Evolutionary conservation across 2,797 vertebrate species (phyloP).

Genomic region (Girardinus metallicus): DNA sequence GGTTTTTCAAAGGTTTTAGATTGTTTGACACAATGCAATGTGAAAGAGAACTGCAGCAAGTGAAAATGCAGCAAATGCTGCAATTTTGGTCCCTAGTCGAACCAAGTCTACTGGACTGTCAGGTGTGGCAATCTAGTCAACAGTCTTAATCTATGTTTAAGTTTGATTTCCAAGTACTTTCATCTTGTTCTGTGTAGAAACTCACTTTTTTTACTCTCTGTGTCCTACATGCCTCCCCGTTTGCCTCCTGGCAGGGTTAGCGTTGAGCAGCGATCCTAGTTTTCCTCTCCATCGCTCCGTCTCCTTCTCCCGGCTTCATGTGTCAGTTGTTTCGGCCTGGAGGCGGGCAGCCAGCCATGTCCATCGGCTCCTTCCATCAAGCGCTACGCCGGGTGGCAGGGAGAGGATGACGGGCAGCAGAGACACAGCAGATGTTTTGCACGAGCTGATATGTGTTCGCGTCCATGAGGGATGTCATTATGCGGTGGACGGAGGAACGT

Average conservation of each 20-base stretch:
- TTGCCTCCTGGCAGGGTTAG: constrained; percentile 23
- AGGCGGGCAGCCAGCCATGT: constrained; percentile 67
- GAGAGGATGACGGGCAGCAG: constrained; percentile 68
- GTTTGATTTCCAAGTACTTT: neutral
- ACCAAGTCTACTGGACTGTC: no score
- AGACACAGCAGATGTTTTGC: constrained; percentile 76
- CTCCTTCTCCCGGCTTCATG: constrained; percentile 39
- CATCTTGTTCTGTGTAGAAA: neutral
- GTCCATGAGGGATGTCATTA: constrained; percentile 74
- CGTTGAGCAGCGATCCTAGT: constrained; percentile 19
- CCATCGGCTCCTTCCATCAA: constrained; percentile 71
- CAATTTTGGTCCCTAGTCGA: no score
- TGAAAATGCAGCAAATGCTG: no score
- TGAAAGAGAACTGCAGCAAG: no score
- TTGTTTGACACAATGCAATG: no score
- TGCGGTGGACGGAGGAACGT: constrained; percentile 64
- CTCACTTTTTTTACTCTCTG: constrained; percentile 18
- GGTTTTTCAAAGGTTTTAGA: no score
- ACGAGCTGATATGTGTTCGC: constrained; percentile 62
- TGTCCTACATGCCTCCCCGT: constrained; percentile 32
- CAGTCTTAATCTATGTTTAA: neutral
- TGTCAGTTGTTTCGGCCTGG: constrained; percentile 34
- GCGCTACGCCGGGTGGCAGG: constrained; percentile 48
- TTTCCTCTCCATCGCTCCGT: constrained; percentile 14
- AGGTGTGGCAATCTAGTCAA: neutral